These are phyloP conservation scores for Thymelicus lineola DNA, from an alignment of 2,888 invertebrate species.

Conservation along the genomic window DNA sequence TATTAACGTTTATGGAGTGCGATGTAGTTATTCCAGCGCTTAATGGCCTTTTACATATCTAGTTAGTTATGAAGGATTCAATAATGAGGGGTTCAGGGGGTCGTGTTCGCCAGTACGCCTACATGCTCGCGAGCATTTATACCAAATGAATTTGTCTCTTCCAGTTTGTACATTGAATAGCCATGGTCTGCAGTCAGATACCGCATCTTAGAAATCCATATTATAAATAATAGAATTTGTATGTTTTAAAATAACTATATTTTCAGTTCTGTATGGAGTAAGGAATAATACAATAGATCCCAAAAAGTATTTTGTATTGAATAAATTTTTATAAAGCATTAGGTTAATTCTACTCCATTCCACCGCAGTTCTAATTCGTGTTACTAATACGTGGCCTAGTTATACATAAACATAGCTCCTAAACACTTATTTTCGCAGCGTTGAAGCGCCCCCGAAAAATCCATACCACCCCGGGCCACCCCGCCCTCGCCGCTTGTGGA, in stretches of 20 bases:
- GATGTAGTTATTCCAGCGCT: constrained; percentile 52
- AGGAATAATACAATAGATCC: too few species aligned
- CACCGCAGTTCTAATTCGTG: constrained; percentile 21
- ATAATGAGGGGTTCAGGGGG: constrained; percentile 33
- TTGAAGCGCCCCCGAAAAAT: constrained; percentile 68
- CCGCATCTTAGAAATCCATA: too few species aligned
- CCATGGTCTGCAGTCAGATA: too few species aligned
- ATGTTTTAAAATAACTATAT: too few species aligned
- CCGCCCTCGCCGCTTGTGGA: constrained; percentile 61
- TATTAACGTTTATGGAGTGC: constrained; percentile 60
- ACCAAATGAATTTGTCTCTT: not conserved
- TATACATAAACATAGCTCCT: constrained; percentile 51
- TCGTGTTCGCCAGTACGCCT: not conserved
- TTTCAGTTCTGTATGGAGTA: too few species aligned
- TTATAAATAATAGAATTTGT: too few species aligned
- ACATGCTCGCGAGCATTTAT: constrained; percentile 16
- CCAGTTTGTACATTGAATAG: not conserved
- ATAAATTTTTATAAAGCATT: not conserved
- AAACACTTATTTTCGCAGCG: constrained; percentile 66
- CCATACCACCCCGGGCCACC: constrained; percentile 58
- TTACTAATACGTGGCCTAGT: constrained; percentile 40
- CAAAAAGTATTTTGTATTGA: too few species aligned
- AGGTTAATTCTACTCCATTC: constrained; percentile 10
- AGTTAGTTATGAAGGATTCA: constrained; percentile 35
- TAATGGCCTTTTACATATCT: constrained; percentile 41